A percentile compares a stretch with the other conserved stretches of the same genome.
These are phyloP conservation scores for Micoletzkya japonica DNA, from an alignment of 2,888 invertebrate genomes.

Conservation along the genomic window DNA sequence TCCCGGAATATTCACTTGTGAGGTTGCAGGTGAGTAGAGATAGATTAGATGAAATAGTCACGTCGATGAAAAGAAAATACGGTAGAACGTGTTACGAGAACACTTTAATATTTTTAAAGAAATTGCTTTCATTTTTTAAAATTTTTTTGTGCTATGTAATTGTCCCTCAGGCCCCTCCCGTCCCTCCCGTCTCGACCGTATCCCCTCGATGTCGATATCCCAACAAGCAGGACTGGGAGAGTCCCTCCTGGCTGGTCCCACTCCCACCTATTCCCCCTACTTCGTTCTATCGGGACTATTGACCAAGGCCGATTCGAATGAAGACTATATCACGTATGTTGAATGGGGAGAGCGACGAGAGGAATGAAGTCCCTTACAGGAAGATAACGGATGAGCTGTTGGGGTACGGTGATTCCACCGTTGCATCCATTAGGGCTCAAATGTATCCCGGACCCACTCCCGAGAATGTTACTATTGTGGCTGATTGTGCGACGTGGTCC, in stretches of 20 bases:
- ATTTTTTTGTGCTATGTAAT: no score
- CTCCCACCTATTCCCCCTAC: conserved; percentile 50
- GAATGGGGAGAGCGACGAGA: not conserved
- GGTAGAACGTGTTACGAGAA: no score
- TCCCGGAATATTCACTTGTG: no score
- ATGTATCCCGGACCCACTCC: conserved; percentile 25
- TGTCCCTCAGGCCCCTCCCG: not conserved
- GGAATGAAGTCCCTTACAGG: not conserved
- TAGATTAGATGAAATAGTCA: no score
- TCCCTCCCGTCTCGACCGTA: not conserved
- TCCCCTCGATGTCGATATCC: not conserved
- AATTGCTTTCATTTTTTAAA: not conserved
- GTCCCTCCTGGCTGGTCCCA: conserved; percentile 54
- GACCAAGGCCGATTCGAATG: conserved; percentile 29
- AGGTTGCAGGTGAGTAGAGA: no score
- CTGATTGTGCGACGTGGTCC: conserved; percentile 36
- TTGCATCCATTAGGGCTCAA: conserved; percentile 1
- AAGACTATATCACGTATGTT: conserved; percentile 2
- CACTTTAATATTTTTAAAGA: not conserved
- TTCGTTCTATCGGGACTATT: conserved; percentile 53
- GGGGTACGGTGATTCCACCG: conserved; percentile 2
- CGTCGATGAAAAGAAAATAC: no score
- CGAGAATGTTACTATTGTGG: conserved; percentile 42
- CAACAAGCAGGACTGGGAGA: conserved; percentile 40
- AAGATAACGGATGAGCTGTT: conserved; percentile 14